Base-by-base conservation (phyloP, 2,113 vertebrate species). In the Symphodus melops region DNA sequence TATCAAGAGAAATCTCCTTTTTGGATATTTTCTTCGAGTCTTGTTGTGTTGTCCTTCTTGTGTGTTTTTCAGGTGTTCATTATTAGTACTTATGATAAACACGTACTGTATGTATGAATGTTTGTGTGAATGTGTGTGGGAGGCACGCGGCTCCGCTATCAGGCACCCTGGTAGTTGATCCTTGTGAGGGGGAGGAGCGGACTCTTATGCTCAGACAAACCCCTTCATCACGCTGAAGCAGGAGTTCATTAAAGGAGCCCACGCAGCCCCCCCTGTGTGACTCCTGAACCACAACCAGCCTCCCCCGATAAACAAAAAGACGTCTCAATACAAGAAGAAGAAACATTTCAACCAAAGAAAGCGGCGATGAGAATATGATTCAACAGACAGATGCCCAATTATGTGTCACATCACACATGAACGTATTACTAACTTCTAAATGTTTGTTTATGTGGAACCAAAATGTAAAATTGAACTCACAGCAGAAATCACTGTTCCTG, bases 241-340 rank as follows among this genome's bases (percentile, higher is more conserved):
- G 75, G 82, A 91, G 89, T 91, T 91, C 88, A 90, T 92, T 92
- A 90, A 89, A 89, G 80, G 69, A 86, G 84, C 86, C 84, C 83
- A 77, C 77, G 55, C 82, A 83, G 76, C 73, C 85, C 79, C 85
- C 79, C 88, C 78, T 84, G 77, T 46, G 82, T 57, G 75, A 72
- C 80, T 77, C 41, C 69, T 83, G 79, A 86, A 48, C 59, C 57
- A 12, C 48, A 72, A 78, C 76, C 75, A 67, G 75, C 28, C 69
- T 63, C 61, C 58, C 57, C 33, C 48, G 69, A 69, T 48, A 60
- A 75, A 86, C 82, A 85, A 82, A 85, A 81, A 44, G 72, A 82
- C 67, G 75, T 64, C 33, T 67, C 48, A 52, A 19, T 21, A 46
- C 57, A 53, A 12, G 10, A 1, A 12, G 10, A 1, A 68, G 67